Percentiles rank a stretch among this genome's conserved stretches.
Evolutionary conservation across 2,888 invertebrate genomes (phyloP).

Genomic region (Hoplodrina blanda): DNA sequence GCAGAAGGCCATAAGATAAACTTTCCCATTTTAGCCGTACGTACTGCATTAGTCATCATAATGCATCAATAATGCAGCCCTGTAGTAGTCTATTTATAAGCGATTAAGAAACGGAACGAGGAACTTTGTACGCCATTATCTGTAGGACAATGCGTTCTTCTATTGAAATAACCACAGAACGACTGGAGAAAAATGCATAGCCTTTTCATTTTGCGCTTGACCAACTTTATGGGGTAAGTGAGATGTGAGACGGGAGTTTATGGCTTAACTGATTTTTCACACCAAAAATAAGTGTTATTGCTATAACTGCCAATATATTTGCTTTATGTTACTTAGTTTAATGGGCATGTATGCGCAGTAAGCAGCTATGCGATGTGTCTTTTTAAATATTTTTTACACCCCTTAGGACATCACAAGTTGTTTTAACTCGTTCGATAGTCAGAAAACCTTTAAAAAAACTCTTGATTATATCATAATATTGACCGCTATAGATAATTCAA

Average conservation of each 20-base stretch:
- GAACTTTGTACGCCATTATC: conserved; percentile 39
- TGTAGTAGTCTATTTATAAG: conserved; percentile 40
- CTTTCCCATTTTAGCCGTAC: conserved; percentile 49
- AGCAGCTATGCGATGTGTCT: too few species aligned
- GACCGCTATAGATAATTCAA: neutral
- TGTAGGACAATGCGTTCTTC: conserved; percentile 39
- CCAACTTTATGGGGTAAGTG: conserved; percentile 28
- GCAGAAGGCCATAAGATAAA: conserved; percentile 53
- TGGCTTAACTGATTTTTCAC: neutral
- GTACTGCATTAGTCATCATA: conserved; percentile 51
- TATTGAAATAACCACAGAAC: conserved; percentile 41
- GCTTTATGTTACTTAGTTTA: too few species aligned
- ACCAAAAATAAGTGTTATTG: neutral
- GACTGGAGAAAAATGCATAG: conserved; percentile 36
- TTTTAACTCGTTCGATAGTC: too few species aligned
- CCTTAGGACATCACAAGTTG: too few species aligned
- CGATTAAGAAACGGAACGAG: conserved; percentile 38
- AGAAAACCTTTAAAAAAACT: too few species aligned
- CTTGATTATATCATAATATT: too few species aligned
- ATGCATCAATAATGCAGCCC: conserved; percentile 48
- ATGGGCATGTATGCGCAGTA: too few species aligned
- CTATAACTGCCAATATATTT: too few species aligned
- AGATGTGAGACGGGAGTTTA: neutral
- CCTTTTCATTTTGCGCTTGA: conserved; percentile 44
- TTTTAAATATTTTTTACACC: too few species aligned